Percentiles rank a stretch among this genome's conserved stretches.
phyloP scores from a whole-genome alignment of 2,113 vertebrate species.

The mouse (Mus musculus) region GRCm39 chr13:56262001-56262500 shows the following conservation, averaged over 20 bases:
- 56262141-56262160: background rate
- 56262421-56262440: background rate
- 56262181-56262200: background rate
- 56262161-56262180: background rate
- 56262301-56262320: background rate
- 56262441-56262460: background rate
- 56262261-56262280: background rate
- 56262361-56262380: rapidly evolving
- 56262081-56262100: background rate
- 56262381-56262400: background rate
- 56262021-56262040: background rate
- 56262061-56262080: background rate
- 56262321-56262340: background rate
- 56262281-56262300: background rate
- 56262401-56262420: background rate
- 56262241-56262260: background rate
- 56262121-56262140: background rate
- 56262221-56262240: background rate
- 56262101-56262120: background rate
- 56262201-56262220: background rate
- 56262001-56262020: background rate
- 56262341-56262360: background rate
- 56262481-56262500: background rate
- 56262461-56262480: background rate
- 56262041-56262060: background rate